These are phyloP conservation scores for Drosophila nikananu DNA, from an alignment of 1,140 invertebrate species.

Conservation along the genomic window DNA sequence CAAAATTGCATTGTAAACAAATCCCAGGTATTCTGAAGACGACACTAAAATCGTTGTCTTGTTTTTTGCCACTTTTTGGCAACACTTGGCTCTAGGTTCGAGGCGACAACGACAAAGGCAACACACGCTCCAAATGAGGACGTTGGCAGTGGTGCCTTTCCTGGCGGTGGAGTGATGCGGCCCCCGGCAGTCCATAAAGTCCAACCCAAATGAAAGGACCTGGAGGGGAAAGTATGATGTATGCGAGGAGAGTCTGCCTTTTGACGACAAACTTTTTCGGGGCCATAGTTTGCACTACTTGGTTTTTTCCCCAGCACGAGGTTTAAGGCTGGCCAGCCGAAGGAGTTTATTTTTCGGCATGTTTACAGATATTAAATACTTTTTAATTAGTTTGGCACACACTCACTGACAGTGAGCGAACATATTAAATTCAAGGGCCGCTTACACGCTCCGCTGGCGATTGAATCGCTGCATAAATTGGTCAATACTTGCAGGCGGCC, in stretches of 20 bases:
- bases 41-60: not conserved
- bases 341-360: constrained; percentile 69
- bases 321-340: constrained; percentile 1
- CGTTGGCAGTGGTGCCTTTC: constrained; percentile 34
- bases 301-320: constrained; percentile 3
- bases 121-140: constrained; percentile 53
- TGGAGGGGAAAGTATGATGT: constrained; percentile 33
- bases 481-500: constrained; percentile 37
- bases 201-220: constrained; percentile 21
- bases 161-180: constrained; percentile 11
- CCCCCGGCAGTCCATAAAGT: constrained; percentile 54
- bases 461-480: constrained; percentile 62
- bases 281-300: constrained; percentile 45
- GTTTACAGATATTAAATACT: constrained; percentile 82
- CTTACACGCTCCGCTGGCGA: constrained; percentile 38
- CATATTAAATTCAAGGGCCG: constrained; percentile 62
- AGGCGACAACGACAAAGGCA: constrained; percentile 57
- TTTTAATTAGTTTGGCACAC: constrained; percentile 80
- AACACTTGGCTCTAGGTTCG: constrained; percentile 49
- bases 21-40: not conserved
- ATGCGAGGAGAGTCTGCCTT: constrained; percentile 37
- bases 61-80: constrained; percentile 37
- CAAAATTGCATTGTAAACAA: not conserved
- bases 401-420: constrained; percentile 42
- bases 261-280: constrained; percentile 68